Evolutionary conservation across 2,113 vertebrate species (phyloP).

Genomic region (Phyllostomus hastatus): DNA sequence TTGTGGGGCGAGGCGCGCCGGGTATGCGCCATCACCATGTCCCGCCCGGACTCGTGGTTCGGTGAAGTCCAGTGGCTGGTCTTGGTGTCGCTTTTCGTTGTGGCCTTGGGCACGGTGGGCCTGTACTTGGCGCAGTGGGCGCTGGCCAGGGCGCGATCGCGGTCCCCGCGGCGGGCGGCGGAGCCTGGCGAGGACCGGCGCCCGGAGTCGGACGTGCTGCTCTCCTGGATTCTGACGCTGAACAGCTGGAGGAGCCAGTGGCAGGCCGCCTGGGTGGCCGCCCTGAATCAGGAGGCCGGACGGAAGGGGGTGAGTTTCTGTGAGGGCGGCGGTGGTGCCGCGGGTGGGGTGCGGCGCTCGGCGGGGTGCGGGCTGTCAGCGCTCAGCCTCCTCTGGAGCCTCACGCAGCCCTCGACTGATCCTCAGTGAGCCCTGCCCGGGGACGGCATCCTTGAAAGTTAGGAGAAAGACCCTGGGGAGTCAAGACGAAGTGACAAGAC

Average conservation of each 20-base stretch:
- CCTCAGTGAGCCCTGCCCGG: background rate
- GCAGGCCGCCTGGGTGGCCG: slow-evolving; percentile 89
- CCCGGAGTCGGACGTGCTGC: slow-evolving; percentile 80
- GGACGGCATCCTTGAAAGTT: slow-evolving; percentile 3
- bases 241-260: slow-evolving; percentile 89
- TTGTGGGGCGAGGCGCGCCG: slow-evolving; percentile 15
- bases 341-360: background rate
- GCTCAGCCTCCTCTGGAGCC: background rate
- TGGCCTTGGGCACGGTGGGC: slow-evolving; percentile 86
- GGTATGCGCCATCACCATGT: slow-evolving; percentile 81
- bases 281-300: slow-evolving; percentile 84
- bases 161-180: background rate
- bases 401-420: background rate
- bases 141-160: slow-evolving; percentile 55
- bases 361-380: rapidly evolving
- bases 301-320: slow-evolving; percentile 83
- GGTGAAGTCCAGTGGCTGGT: slow-evolving; percentile 87
- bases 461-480: background rate
- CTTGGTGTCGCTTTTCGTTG: slow-evolving; percentile 89
- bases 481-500: no score
- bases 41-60: slow-evolving; percentile 79
- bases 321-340: background rate
- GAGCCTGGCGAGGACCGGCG: background rate
- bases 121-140: slow-evolving; percentile 90
- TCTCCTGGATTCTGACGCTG: slow-evolving; percentile 91